Evolutionary conservation across 1,140 invertebrate species (phyloP).

Genomic region (Drosophila arawakana): DNA sequence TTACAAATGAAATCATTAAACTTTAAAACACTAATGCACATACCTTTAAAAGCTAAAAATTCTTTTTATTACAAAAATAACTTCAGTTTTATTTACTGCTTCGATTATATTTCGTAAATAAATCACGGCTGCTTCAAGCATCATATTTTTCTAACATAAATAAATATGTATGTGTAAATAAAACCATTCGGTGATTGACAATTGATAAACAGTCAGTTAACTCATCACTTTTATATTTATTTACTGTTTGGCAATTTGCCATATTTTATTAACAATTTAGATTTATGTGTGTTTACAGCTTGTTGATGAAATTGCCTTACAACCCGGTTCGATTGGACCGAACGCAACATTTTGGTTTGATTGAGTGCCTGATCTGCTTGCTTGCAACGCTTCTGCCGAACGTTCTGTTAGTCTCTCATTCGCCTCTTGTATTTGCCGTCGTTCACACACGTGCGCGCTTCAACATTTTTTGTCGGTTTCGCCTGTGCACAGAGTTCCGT

Average conservation of each 20-base stretch:
- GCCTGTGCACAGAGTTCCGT: constrained; percentile 15
- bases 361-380: constrained; percentile 28
- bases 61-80: too few species aligned
- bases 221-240: not conserved
- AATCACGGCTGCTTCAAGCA: too few species aligned
- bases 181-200: not conserved
- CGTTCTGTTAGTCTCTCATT: constrained; percentile 40
- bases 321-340: constrained; percentile 18
- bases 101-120: too few species aligned
- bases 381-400: constrained; percentile 11
- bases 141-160: too few species aligned
- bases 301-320: constrained; percentile 15
- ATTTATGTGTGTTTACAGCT: constrained; percentile 13
- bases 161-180: not conserved
- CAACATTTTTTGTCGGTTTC: constrained; percentile 15
- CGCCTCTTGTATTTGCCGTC: constrained; percentile 37
- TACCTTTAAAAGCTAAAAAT: too few species aligned
- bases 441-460: constrained; percentile 37
- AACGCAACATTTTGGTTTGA: constrained; percentile 23
- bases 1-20: too few species aligned
- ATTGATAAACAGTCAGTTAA: not conserved
- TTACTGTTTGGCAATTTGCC: not conserved
- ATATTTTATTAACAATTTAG: constrained; percentile 15
- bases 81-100: too few species aligned
- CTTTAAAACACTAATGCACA: too few species aligned